phyloP scores from a whole-genome alignment of 1,140 invertebrate genomes.

The Papilio glaucus region DNA sequence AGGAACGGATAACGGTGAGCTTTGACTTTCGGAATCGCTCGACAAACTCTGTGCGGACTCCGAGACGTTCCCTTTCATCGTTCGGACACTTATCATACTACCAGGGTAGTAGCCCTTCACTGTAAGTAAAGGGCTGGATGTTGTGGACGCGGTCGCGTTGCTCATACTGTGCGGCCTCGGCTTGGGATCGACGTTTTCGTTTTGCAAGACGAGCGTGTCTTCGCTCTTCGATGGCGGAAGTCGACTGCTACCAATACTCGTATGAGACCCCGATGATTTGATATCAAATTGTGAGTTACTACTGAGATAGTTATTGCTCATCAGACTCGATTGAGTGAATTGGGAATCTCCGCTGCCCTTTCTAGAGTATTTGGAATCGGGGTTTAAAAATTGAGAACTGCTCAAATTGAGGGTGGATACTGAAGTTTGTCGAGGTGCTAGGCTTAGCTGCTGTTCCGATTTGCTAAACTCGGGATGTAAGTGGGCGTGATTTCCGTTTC shows the following conservation, averaged over 20 bases:
- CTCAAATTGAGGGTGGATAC: slow-evolving; percentile 78
- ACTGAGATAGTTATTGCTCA: slow-evolving; percentile 80
- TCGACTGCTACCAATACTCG: slow-evolving; percentile 68
- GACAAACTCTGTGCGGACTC: slow-evolving; percentile 86
- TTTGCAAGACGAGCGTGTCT: slow-evolving; percentile 87
- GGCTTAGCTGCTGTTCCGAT: slow-evolving; percentile 90
- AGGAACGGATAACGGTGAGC: slow-evolving; percentile 75
- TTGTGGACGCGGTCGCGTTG: slow-evolving; percentile 85
- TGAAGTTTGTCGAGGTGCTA: slow-evolving; percentile 79
- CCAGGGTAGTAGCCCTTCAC: slow-evolving; percentile 85
- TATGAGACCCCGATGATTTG: slow-evolving; percentile 67
- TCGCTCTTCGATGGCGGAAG: slow-evolving; percentile 90
- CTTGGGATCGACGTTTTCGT: slow-evolving; percentile 82
- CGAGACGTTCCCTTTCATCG: slow-evolving; percentile 76
- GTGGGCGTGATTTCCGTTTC: slow-evolving; percentile 79
- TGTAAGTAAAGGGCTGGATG: slow-evolving; percentile 87
- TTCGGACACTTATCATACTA: slow-evolving; percentile 85
- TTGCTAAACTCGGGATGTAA: slow-evolving; percentile 91
- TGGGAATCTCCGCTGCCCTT: slow-evolving; percentile 87
- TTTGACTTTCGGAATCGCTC: slow-evolving; percentile 85
- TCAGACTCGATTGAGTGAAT: slow-evolving; percentile 77
- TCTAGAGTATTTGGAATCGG: slow-evolving; percentile 80
- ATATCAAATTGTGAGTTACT: slow-evolving; percentile 76
- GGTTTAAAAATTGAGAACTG: slow-evolving; percentile 82
- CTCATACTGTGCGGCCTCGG: slow-evolving; percentile 80